A percentile compares a stretch with the other conserved stretches of the same genome.
These are phyloP conservation scores for Distichodus sexfasciatus DNA, from an alignment of 2,797 vertebrate species.

Conservation along the genomic window DNA sequence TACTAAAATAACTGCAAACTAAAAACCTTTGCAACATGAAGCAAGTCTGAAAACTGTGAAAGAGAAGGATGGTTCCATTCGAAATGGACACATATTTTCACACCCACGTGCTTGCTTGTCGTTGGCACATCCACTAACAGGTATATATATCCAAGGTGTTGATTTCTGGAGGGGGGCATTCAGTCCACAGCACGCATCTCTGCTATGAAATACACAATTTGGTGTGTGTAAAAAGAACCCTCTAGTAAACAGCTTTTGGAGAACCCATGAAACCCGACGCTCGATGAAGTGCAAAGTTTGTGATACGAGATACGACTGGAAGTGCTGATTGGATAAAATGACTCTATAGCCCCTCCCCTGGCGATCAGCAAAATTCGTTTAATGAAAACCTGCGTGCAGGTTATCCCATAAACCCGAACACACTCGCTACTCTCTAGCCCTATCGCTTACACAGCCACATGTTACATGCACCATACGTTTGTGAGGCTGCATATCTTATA, in stretches of 20 bases:
- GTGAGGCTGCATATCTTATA: slow-evolving; percentile 3
- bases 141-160: slow-evolving; percentile 76
- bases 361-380: slow-evolving; percentile 58
- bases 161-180: slow-evolving; percentile 77
- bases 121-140: slow-evolving; percentile 60
- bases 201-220: slow-evolving; percentile 74
- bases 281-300: slow-evolving; percentile 70
- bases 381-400: slow-evolving; percentile 51
- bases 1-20: neutral
- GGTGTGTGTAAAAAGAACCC: slow-evolving; percentile 74
- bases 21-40: neutral
- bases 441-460: neutral
- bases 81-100: slow-evolving; percentile 54
- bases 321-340: slow-evolving; percentile 66
- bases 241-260: slow-evolving; percentile 74
- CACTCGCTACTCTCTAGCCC: neutral
- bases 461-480: neutral
- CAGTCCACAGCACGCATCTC: slow-evolving; percentile 68
- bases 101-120: slow-evolving; percentile 51
- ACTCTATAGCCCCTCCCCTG: slow-evolving; percentile 50
- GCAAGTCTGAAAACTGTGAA: neutral
- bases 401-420: slow-evolving; percentile 5
- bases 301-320: slow-evolving; percentile 70
- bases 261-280: slow-evolving; percentile 77
- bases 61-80: slow-evolving; percentile 21